Conservation (phyloP, 2,888 invertebrate species). For the Rambutsinella grinnellia region DNA sequence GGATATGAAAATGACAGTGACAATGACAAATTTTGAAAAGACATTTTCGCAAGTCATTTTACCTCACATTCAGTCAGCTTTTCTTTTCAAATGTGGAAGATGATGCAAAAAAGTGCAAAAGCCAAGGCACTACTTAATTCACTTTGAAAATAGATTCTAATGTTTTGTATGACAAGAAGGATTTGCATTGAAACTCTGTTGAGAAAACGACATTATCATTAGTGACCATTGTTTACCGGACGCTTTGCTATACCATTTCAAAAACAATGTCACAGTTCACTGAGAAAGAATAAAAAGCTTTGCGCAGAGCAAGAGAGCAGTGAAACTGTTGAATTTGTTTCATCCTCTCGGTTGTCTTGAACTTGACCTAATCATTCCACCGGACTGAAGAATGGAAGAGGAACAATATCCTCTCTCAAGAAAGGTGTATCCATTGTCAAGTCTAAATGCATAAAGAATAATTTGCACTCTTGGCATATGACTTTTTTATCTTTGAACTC, state of each 20-base stretch:
- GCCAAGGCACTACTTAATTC: too few species aligned
- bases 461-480: conserved; percentile 19
- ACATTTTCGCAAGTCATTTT: conserved; percentile 34
- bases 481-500: conserved; percentile 26
- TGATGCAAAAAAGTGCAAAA: too few species aligned
- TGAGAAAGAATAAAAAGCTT: conserved; percentile 29
- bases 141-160: neutral
- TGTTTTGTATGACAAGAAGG: neutral
- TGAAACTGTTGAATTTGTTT: neutral
- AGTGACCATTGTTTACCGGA: conserved; percentile 37
- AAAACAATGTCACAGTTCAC: conserved; percentile 26
- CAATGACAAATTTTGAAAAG: conserved; percentile 25
- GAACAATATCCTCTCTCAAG: too few species aligned
- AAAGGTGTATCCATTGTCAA: too few species aligned
- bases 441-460: too few species aligned
- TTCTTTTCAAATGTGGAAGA: neutral
- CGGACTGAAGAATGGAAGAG: too few species aligned
- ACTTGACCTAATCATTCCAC: neutral
- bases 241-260: neutral
- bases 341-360: neutral
- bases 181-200: too few species aligned
- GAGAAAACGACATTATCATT: too few species aligned
- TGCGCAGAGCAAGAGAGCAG: neutral
- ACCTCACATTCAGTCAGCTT: neutral
- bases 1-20: conserved; percentile 47